Conservation (phyloP, 2,888 invertebrate genomes). For the Deroplatys truncata region DNA sequence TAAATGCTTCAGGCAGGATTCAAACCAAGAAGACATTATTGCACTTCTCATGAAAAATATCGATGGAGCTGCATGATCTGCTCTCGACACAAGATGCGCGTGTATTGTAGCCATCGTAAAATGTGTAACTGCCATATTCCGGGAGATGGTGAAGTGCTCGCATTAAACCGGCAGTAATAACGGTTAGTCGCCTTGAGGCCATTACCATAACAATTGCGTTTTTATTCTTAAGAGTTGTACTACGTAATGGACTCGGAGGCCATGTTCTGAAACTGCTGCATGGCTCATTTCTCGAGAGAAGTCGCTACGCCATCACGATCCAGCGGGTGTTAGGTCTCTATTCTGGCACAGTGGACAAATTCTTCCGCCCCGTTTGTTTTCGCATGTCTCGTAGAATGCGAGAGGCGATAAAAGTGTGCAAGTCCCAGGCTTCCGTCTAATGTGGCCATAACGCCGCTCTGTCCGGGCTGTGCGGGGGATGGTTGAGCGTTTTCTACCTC, state of each 20-base stretch:
- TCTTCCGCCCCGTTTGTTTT: slow-evolving; percentile 16
- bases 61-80: background rate
- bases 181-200: background rate
- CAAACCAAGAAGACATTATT: no score
- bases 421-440: background rate
- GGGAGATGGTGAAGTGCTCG: background rate
- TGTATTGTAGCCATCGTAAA: background rate
- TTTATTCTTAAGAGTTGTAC: background rate
- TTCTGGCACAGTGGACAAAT: background rate
- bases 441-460: slow-evolving; percentile 4
- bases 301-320: background rate
- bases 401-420: slow-evolving; percentile 5
- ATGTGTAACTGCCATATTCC: background rate
- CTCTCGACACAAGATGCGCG: background rate
- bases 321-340: background rate
- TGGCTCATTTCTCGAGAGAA: background rate
- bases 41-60: no score
- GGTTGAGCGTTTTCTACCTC: slow-evolving; percentile 4
- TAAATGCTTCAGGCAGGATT: no score
- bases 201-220: background rate
- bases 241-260: background rate
- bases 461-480: background rate
- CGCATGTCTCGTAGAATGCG: slow-evolving; percentile 8
- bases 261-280: background rate
- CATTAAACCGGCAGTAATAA: background rate